These are phyloP conservation scores for Protosalanx chinensis DNA, from an alignment of 2,797 vertebrate genomes.

Conservation along the genomic window DNA sequence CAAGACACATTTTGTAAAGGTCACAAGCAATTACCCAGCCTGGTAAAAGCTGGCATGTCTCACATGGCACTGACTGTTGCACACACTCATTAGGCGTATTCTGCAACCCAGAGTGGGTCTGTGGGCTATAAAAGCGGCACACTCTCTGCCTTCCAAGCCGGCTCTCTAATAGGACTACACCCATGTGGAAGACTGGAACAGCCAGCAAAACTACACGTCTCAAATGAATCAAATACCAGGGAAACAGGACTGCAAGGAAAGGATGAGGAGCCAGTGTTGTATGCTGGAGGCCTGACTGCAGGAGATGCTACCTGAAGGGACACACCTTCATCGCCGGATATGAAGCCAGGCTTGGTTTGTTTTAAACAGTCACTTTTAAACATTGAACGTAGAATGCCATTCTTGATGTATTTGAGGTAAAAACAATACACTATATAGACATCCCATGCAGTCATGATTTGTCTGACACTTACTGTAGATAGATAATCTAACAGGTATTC, in stretches of 20 bases:
- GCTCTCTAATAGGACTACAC: constrained; percentile 54
- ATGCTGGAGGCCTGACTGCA: background rate
- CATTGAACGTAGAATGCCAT: too few species aligned
- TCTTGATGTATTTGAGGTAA: background rate
- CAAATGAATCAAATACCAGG: constrained; percentile 53
- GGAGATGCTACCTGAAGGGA: constrained; percentile 4
- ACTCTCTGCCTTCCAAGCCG: constrained; percentile 50
- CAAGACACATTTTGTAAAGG: constrained; percentile 62
- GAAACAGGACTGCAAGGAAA: constrained; percentile 22
- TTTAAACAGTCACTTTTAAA: background rate
- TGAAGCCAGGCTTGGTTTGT: constrained; percentile 11
- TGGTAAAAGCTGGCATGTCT: constrained; percentile 68
- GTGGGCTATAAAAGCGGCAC: constrained; percentile 64
- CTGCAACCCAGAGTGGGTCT: constrained; percentile 64
- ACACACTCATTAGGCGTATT: constrained; percentile 68
- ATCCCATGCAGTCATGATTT: too few species aligned
- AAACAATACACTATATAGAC: background rate
- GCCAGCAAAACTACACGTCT: constrained; percentile 64
- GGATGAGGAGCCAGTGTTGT: constrained; percentile 2
- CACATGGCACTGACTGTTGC: constrained; percentile 59
- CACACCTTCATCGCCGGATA: constrained; percentile 44
- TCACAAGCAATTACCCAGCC: constrained; percentile 68
- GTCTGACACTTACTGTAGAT: too few species aligned
- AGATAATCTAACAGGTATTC: too few species aligned
- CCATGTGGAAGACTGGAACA: constrained; percentile 31